Evolutionary conservation across 2,888 invertebrate species (phyloP), one percentile per base, ranked within the genome.

Genomic region (Sesia bembeciformis): DNA sequence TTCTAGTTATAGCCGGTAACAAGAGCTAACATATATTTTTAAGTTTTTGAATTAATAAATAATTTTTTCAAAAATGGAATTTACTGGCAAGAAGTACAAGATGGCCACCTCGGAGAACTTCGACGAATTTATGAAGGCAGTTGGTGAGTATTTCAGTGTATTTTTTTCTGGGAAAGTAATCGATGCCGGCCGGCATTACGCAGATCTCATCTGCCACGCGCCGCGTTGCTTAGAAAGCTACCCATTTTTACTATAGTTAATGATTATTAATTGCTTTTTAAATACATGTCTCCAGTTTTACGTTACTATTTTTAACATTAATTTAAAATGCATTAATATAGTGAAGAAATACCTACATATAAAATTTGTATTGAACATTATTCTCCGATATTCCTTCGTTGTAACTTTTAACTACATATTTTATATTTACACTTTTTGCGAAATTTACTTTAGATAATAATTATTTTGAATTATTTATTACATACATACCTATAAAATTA

Each of bases 61-160:
- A 38, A 5, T 23, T 38, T 38, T 1, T 50, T 39, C 50, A 61
- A 86, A 79, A 77, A 89, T 89, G 88, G 88, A 84, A 39, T 87
- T 87, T 76, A 60, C 77, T 53, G 95, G 94, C 78, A 95, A 94
- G 86, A 94, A 94, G 79, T 97, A 94, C 91, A 96, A 96, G 79
- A 91, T 97, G 81, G 83, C 90, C 59, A 91, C 91, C 58, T 94
- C 94, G 68, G 95, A 96, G 62, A 95, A 96, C 76, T 97, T 97
- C 81, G 97, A 97, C 70, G 95, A 95, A 57, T 96, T 95, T 90
- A 94, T 97, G 95, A 96, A 96, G 90, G 92, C 93, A 53, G 83
- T 96, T 61, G 96, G 96, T 96, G 76, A 94, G 94, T 89, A 40
- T 49, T n/a, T 39, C n/a, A 40, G 40, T 84, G 42, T 68, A 52